phyloP scores from a whole-genome alignment of 2,888 invertebrate genomes.

The Lapara coniferarum region DNA sequence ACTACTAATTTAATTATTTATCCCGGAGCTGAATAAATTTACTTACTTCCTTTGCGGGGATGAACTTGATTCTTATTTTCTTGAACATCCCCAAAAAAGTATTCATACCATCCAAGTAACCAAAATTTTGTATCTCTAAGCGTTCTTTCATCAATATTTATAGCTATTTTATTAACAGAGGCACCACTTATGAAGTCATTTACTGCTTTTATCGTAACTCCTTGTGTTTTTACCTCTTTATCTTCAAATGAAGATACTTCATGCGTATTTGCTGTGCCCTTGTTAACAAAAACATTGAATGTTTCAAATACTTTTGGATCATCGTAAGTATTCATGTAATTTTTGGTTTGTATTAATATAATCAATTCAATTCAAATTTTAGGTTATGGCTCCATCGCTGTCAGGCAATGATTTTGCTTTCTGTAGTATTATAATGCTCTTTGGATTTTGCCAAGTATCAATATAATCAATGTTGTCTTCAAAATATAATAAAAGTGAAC shows the following conservation, averaged over 20 bases:
- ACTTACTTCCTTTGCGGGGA: background rate
- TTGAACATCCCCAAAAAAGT: background rate
- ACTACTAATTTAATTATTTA: no score
- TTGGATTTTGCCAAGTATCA: no score
- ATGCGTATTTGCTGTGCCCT: background rate
- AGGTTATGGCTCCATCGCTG: no score
- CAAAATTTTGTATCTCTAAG: background rate
- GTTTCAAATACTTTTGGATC: background rate
- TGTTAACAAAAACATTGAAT: background rate
- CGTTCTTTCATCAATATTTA: background rate
- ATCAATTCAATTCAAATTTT: no score
- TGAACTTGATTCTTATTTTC: background rate
- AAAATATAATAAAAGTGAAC: background rate
- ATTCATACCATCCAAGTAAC: background rate
- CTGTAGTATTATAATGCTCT: no score
- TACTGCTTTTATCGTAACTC: background rate
- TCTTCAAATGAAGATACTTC: background rate
- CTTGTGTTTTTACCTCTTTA: background rate
- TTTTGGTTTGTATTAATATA: background rate
- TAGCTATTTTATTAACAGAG: background rate
- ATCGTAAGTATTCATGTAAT: background rate
- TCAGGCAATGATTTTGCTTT: no score
- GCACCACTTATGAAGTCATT: background rate
- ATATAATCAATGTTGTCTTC: background rate
- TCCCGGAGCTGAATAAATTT: no score